Evolutionary conservation across 2,888 invertebrate species (phyloP), one percentile per base, ranked within the genome.

Genomic region (Cephus pygmeus): DNA sequence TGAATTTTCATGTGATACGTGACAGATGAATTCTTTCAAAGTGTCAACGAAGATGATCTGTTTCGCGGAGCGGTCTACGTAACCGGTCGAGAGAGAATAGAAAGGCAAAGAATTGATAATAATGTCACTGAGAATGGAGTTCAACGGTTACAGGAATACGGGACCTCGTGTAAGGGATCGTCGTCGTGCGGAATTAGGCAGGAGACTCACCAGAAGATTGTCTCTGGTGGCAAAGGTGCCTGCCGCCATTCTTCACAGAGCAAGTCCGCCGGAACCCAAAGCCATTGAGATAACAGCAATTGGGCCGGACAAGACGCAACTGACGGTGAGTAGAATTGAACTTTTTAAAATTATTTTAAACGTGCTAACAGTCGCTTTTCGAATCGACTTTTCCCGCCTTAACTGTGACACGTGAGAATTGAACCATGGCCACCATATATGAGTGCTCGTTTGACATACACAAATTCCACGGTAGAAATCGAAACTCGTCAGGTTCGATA

Each of bases 261-360:
- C 88, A n/a, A 87, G 87, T 83, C 89, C 88, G 31, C 90, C 91
- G 40, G 91, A 90, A 76, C 90, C 90, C 9, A 92, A 93, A 85
- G 91, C 93, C 74, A 93, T 94, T 84, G 94, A 94, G 84, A 92
- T 95, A 79, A 94, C 94, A 23, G 93, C 94, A 80, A 94, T 94
- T 86, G 93, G 94, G 69, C 95, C 95, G 56, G 94, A 95, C 87
- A 94, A 94, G 91, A 93, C 94, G 12, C 94, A 94, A 87, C 93
- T 93, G 91, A 93, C 94, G 92, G 95, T 95, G 91, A 92, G 91
- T 89, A 77, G 69, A 73, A 12, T 35, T n/a, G 12, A 12, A 35
- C 1, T 35, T 0, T 34, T 11, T n/a, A n/a, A n/a, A n/a, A 35
- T 35, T 35, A 35, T 35, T 40, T 35, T 23, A 23, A 56, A 23